Percentiles rank a stretch among this genome's conserved stretches.
phyloP scores from a whole-genome alignment of 2,888 invertebrate species.

The Taphrorychus bicolor region DNA sequence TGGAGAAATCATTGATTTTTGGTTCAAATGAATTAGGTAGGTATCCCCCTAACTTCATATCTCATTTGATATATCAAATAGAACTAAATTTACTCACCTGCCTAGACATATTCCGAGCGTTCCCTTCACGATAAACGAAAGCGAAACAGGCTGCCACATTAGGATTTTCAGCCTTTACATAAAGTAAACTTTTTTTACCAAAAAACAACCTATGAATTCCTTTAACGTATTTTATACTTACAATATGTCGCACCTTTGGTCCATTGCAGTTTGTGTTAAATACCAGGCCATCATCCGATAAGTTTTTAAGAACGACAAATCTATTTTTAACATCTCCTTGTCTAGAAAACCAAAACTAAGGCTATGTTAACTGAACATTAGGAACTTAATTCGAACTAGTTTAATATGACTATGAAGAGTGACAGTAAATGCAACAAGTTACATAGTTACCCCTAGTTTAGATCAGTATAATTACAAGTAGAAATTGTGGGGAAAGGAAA shows the following conservation, averaged over 20 bases:
- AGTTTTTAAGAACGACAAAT: constrained; percentile 8
- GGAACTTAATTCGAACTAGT: not conserved
- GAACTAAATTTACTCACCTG: constrained; percentile 25
- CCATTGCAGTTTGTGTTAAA: constrained; percentile 21
- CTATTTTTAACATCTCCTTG: constrained; percentile 20
- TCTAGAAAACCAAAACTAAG: constrained; percentile 5
- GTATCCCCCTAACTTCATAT: no score
- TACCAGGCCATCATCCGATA: constrained; percentile 21
- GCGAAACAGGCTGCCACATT: constrained; percentile 24
- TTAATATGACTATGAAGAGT: not conserved
- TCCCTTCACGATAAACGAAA: constrained; percentile 9
- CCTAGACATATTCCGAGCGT: not conserved
- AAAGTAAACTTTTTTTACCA: no score
- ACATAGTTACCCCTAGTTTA: no score
- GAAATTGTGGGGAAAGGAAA: no score
- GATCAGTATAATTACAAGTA: no score
- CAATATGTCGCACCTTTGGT: constrained; percentile 23
- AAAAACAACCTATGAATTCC: not conserved
- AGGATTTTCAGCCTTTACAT: constrained; percentile 27
- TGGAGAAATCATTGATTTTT: no score
- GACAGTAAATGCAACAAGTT: no score
- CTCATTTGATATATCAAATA: no score
- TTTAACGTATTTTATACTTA: constrained; percentile 5
- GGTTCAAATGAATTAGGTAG: no score
- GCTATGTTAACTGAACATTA: not conserved